Evolutionary conservation across 2,797 vertebrate species (phyloP), one percentile per base, ranked within the genome.

Genomic region (Phyllotis vaccarum): DNA sequence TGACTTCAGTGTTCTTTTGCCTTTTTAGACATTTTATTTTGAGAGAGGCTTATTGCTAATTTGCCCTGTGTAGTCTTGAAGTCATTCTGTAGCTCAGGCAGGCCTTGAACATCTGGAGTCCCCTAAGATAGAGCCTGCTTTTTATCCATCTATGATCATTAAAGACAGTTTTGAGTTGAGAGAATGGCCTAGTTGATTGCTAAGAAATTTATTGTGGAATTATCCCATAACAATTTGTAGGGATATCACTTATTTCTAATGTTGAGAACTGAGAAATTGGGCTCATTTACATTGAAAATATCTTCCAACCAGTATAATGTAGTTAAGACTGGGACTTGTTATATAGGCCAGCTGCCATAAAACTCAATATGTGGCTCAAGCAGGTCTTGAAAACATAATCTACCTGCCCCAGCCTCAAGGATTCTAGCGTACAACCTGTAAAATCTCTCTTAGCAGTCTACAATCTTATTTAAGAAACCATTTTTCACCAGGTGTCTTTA

Each of bases 81-180:
- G 27, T 85, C 60, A 66, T 49, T 21, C 43, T 66, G 46, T 49
- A 49, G 46, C 9, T 9, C 46, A 49, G 46, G 46, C 46, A 49
- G 46, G 46, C 46, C 46, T 86, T 86, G 49, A 29, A 54, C 7
- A 29, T 86, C 62, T n/a, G 21, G 81, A 52, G 46, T 24, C 13
- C 91, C 95, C 56, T 58, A 76, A 86, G 88, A 78, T 6, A 37
- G 8, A 24, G 4, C 37, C 12, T 66, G 6, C 46, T 79, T 37
- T 86, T 86, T 80, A 72, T 27, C 27, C n/a, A 68, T 29, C 10
- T 46, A 37, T 95, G 79, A 80, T 64, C 60, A 58, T 88, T 94
- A 64, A 89, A 52, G 34, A 3, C 12, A 40, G 17, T 90, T 90
- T 22, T 92, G 29, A 86, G 52, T 85, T 95, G 66, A n/a, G 31